Conservation (phyloP, 2,797 vertebrate genomes). For the Ciconia nigra region DNA sequence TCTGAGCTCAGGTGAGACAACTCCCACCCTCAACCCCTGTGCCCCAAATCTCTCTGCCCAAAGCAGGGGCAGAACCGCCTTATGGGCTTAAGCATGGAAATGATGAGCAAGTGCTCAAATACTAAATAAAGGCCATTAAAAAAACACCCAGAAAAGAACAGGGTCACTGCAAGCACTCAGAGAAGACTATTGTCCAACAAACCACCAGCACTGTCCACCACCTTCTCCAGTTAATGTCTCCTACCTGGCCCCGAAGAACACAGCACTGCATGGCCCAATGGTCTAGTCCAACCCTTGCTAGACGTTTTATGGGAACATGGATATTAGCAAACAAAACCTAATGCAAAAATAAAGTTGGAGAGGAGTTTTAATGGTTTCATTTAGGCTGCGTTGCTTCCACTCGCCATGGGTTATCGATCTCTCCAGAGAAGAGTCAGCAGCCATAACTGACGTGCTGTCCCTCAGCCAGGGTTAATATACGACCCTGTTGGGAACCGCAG, state of each 20-base stretch:
- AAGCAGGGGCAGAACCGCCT: background rate
- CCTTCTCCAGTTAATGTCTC: background rate
- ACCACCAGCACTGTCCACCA: background rate
- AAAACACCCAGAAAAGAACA: no score
- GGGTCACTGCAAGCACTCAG: background rate
- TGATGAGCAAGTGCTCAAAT: background rate
- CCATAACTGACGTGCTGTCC: constrained; percentile 19
- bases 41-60: background rate
- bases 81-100: background rate
- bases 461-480: constrained; percentile 67
- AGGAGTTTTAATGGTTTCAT: background rate
- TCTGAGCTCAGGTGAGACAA: background rate
- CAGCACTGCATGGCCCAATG: accelerated
- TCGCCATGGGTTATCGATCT: constrained; percentile 62
- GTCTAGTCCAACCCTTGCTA: background rate
- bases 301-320: accelerated
- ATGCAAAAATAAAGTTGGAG: background rate
- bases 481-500: constrained; percentile 51
- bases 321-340: background rate
- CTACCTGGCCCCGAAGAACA: background rate
- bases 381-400: background rate
- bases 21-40: background rate
- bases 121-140: background rate
- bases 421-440: constrained; percentile 15
- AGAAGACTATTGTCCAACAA: background rate